Base-by-base conservation (phyloP, 92 coral and sea anemone genomes). In the Scolanthus callimorphus region DNA sequence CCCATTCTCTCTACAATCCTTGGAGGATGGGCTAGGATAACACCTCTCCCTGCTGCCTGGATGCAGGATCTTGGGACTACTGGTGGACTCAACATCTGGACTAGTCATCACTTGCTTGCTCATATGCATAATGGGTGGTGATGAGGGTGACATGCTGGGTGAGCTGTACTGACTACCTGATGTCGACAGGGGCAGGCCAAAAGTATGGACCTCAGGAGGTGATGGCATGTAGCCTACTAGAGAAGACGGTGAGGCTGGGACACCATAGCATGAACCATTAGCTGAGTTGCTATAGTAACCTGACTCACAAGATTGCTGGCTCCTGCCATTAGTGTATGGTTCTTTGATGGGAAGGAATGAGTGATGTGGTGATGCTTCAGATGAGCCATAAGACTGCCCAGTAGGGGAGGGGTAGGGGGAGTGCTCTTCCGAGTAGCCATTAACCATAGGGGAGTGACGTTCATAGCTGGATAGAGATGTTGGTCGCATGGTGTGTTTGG, bases 401-500 rank as follows among this genome's bases (percentile, higher is more conserved):
- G 92, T 84, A 19, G 99, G 96, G 8, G 99, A 94, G 43, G 91
- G 82, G 50, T 80, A 86, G 0, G 99, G 99, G 44, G 99, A 94
- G 39, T 86, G 87, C 13, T 88, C 90, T 46, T 89, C 96, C 62
- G 57, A 64, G 41, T 72, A 94, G 48, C 99, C 99, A 79, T 94
- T 94, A 25, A 88, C 76, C 31, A 73, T 77, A 26, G 96, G 90
- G 30, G 92, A 83, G 34, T 79, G 78, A 19, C 82, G 79, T 29
- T 86, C 96, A 22, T 80, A 78, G 47, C 73, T 82, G 17, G 90
- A 73, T 11, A 83, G 37, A 60, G 96, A 87, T n/a, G 62, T 82
- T 29, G 85, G 85, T 29, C 86, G 89, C 55, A 63, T 25, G 46
- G 39, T 21, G n/a, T n/a, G n/a, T n/a, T n/a, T n/a, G n/a, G n/a